These are phyloP conservation scores for Phanerotoma sp. DNA, from an alignment of 2,888 invertebrate species.

Conservation along the genomic window DNA sequence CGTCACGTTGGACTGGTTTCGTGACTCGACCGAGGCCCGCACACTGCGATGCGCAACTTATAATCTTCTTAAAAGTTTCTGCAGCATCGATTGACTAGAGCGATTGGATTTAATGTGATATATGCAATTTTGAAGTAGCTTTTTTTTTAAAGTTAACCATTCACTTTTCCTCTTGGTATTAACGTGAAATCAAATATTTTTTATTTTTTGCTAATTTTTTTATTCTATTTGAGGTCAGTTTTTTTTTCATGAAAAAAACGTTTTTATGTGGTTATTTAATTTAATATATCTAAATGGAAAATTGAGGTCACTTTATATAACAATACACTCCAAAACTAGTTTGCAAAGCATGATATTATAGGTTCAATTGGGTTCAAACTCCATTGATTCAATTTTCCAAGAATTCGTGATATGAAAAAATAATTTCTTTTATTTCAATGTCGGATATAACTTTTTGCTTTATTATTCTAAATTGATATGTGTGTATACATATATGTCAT, in stretches of 20 bases:
- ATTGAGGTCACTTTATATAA: neutral
- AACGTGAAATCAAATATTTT: too few relatives aligned
- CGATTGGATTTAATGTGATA: neutral
- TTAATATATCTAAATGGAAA: too few relatives aligned
- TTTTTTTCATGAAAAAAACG: too few relatives aligned
- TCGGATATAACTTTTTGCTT: neutral
- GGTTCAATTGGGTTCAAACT: neutral
- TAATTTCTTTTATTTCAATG: neutral
- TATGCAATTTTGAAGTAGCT: too few relatives aligned
- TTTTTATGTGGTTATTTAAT: too few relatives aligned
- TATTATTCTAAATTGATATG: too few relatives aligned
- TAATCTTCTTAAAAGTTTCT: slow-evolving; percentile 48
- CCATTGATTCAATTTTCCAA: neutral
- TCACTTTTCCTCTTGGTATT: too few relatives aligned
- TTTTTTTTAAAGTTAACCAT: too few relatives aligned
- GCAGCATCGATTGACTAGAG: slow-evolving; percentile 3
- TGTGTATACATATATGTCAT: neutral
- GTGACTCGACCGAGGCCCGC: slow-evolving; percentile 25
- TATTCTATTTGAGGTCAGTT: too few relatives aligned
- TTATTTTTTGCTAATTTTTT: too few relatives aligned
- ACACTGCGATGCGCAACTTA: slow-evolving; percentile 38
- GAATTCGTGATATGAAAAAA: neutral
- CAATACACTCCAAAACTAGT: neutral
- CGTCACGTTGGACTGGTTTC: slow-evolving; percentile 39
- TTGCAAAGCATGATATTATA: too few relatives aligned